Base-by-base conservation (phyloP, 2,797 vertebrate species). In the Glossophaga mutica region DNA sequence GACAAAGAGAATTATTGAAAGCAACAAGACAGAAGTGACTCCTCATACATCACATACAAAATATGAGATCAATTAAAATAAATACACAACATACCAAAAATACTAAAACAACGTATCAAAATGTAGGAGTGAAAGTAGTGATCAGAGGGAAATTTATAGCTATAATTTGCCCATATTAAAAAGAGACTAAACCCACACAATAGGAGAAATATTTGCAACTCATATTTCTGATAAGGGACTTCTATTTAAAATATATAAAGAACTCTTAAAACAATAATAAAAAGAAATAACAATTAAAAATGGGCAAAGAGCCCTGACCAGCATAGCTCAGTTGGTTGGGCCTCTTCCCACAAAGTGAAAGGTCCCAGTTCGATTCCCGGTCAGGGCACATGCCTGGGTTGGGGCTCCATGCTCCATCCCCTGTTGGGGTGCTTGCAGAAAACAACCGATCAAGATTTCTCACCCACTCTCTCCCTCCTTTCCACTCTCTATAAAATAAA, bases 1-100 rank as follows among this genome's bases (percentile, higher is more conserved):
- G 46, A 55, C 50, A 70, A 26, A 95, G 10, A 65, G 57, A 90
- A 82, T 59, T 90, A 87, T 32, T 90, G 11, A 67, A 95, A 95
- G 73, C 10, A 26, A 42, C 11, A 84, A 85, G 39, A 78, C 62
- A 78, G 73, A 87, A 85, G 55, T 6, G 6, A 57, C n/a, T 55
- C 29, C n/a, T 37, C 32, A 71, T n/a, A 59, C 59, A 32, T 32
- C 5, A 62, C 29, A 78, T 37, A 83, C 2, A 7, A 76, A 74
- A 46, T 48, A 55, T 46, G 32, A 46, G 57, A 68, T 68, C 46
- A 83, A 76, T 57, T 39, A 67, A 37, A 76, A 76, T 74, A 18
- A 94, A 37, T 22, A 82, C 2, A 48, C 29, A 50, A 73, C 18
- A 32, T 67, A 71, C 42, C 65, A 70, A 19, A 70, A 93, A 50